phyloP scores from a whole-genome alignment of 2,113 vertebrate genomes.

The Mystacornis crossleyi region DNA sequence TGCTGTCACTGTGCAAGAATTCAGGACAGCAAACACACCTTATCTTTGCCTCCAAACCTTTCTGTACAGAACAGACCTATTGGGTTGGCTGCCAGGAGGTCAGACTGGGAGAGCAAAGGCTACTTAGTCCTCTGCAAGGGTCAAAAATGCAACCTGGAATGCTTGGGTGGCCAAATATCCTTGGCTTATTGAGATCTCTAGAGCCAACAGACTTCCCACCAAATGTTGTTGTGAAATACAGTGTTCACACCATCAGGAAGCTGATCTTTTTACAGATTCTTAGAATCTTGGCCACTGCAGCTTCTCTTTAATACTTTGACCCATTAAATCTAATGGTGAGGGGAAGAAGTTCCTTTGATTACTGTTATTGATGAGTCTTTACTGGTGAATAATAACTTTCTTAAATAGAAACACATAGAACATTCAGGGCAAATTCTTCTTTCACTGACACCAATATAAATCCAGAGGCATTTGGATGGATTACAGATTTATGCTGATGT shows the following conservation, averaged over 20 bases:
- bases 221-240: neutral
- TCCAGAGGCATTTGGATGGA: neutral
- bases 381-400: conserved; percentile 43
- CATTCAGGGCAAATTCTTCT: neutral
- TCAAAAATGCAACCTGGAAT: neutral
- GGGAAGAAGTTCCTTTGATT: conserved; percentile 2
- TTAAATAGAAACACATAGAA: neutral
- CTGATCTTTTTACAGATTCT: neutral
- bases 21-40: neutral
- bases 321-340: neutral
- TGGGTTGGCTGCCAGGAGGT: neutral
- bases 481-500: conserved; percentile 10
- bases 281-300: neutral
- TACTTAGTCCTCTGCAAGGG: neutral
- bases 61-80: neutral
- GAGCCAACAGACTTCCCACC: neutral
- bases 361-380: conserved; percentile 40
- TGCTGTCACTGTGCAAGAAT: neutral
- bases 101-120: neutral
- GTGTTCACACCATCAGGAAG: neutral
- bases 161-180: neutral
- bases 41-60: neutral
- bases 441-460: neutral
- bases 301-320: neutral
- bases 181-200: neutral